Evolutionary conservation across 1,140 invertebrate species (phyloP).

Genomic region (Drosophila paulistorum): DNA sequence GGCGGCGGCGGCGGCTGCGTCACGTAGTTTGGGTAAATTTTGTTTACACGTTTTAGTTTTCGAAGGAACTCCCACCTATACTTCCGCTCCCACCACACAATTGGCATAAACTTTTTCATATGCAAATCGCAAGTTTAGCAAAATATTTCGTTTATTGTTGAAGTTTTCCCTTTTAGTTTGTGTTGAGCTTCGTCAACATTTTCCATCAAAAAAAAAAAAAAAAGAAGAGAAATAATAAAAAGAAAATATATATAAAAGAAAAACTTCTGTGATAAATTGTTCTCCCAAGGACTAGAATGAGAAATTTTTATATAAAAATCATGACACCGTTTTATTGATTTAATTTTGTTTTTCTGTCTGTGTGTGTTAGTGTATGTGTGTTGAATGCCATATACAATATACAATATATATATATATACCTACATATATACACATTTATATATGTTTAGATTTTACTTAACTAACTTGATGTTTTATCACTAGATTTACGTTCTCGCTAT

Average conservation of each 20-base stretch:
- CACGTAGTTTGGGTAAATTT: conserved; percentile 76
- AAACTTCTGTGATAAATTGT: conserved; percentile 74
- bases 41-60: conserved; percentile 73
- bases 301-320: conserved; percentile 66
- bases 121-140: conserved; percentile 81
- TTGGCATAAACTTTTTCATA: conserved; percentile 80
- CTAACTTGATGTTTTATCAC: conserved; percentile 65
- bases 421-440: conserved; percentile 39
- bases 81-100: conserved; percentile 36
- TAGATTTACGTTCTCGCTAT: conserved; percentile 76
- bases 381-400: conserved; percentile 51
- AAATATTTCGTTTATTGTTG: conserved; percentile 81
- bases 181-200: conserved; percentile 63
- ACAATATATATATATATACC: no score
- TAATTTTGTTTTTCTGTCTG: conserved; percentile 50
- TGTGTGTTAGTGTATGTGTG: conserved; percentile 11
- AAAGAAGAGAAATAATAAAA: not conserved
- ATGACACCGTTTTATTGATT: conserved; percentile 80
- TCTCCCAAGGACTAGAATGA: conserved; percentile 12
- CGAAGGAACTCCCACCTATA: conserved; percentile 16
- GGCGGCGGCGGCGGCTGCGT: conserved; percentile 45
- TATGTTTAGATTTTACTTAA: conserved; percentile 62
- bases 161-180: conserved; percentile 74
- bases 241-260: conserved; percentile 17
- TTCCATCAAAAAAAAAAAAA: conserved; percentile 39